A percentile compares a stretch with the other conserved stretches of the same genome.
Evolutionary conservation across 2,797 vertebrate species (phyloP).

Genomic region (Pitangus sulphuratus): DNA sequence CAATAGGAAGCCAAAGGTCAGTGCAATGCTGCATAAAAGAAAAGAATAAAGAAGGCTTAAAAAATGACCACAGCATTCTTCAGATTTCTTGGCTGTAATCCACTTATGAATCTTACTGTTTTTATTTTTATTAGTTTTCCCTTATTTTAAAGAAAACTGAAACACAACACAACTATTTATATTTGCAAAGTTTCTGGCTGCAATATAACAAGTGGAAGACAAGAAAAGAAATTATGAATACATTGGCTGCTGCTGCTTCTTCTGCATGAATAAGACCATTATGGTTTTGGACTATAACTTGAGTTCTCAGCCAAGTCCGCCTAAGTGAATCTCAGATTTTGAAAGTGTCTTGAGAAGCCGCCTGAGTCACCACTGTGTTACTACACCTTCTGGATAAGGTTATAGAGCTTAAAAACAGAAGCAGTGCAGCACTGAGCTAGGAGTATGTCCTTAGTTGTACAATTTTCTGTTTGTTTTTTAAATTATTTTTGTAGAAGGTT

Average conservation of each 20-base stretch:
- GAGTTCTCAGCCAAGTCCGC: neutral
- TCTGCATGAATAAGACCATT: neutral
- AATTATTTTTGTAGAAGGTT: neutral
- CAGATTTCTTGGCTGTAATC: neutral
- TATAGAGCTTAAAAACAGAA: neutral
- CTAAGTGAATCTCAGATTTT: neutral
- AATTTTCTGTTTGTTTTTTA: neutral
- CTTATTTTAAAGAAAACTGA: neutral
- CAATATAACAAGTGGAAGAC: neutral
- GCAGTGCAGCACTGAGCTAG: neutral
- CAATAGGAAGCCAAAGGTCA: slow-evolving; percentile 19
- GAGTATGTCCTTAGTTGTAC: neutral
- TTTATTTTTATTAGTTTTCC: neutral
- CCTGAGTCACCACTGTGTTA: neutral
- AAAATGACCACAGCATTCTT: neutral
- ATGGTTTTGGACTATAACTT: neutral
- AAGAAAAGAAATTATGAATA: neutral
- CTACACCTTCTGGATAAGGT: neutral
- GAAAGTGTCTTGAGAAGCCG: neutral
- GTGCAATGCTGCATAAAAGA: neutral
- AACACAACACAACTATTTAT: neutral
- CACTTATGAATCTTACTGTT: neutral
- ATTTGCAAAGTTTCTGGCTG: neutral
- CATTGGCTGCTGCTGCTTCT: neutral
- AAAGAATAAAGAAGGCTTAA: neutral